These are phyloP conservation scores for Agrochola lychnidis DNA, from an alignment of 2,888 invertebrate genomes.

Conservation along the genomic window DNA sequence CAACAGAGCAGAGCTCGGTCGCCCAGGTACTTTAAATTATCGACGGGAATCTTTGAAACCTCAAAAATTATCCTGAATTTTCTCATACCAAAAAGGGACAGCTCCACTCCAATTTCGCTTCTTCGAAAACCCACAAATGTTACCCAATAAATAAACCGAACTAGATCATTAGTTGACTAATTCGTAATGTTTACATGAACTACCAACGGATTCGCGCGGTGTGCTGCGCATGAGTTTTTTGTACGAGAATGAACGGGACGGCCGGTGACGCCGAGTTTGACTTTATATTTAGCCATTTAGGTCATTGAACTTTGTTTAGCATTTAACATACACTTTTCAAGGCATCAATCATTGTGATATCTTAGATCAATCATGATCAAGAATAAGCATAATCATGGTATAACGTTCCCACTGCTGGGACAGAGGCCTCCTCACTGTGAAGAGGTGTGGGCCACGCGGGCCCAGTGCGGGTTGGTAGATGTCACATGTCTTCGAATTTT, in stretches of 20 bases:
- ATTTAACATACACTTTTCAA: slow-evolving; percentile 45
- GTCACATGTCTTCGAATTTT: not conserved
- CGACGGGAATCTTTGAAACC: too few relatives aligned
- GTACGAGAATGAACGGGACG: slow-evolving; percentile 68
- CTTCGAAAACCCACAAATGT: slow-evolving; percentile 10
- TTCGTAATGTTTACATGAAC: slow-evolving; percentile 57
- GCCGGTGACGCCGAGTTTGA: slow-evolving; percentile 71
- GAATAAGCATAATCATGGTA: too few relatives aligned
- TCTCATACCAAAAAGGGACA: not conserved
- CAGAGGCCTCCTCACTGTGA: not conserved
- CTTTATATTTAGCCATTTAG: slow-evolving; percentile 83
- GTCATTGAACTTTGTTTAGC: slow-evolving; percentile 77
- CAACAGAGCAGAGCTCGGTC: too few relatives aligned
- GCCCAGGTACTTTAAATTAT: too few relatives aligned
- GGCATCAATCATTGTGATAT: slow-evolving; percentile 39
- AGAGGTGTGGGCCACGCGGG: not conserved
- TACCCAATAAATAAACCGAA: slow-evolving; percentile 38
- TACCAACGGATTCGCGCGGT: slow-evolving; percentile 37
- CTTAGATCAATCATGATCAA: slow-evolving; percentile 27
- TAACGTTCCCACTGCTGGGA: not conserved
- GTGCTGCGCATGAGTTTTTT: slow-evolving; percentile 61
- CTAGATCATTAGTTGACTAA: slow-evolving; percentile 50
- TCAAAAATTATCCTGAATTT: slow-evolving; percentile 1
- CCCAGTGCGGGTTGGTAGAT: not conserved
- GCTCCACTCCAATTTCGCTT: not conserved